Base-by-base conservation (phyloP, 2,797 vertebrate genomes). In the Heliangelus exortis region DNA sequence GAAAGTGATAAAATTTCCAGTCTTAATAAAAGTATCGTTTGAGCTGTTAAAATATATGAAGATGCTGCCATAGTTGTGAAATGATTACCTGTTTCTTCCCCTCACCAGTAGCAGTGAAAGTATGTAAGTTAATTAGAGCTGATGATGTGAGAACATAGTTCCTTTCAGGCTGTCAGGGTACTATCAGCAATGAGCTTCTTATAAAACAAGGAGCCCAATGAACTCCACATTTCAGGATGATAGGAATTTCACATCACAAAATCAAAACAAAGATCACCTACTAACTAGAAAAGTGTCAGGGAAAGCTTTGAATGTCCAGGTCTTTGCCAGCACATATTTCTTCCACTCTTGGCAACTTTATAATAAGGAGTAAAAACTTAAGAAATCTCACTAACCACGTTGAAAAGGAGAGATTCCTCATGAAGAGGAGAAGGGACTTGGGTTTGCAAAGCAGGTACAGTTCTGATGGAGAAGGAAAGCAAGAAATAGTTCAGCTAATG, bases 11-110 rank as follows among this genome's bases (percentile, higher is more conserved):
- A 89, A 95, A 95, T 93, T 92, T 96, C 96, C 88, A 97, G 47
- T 87, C 94, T 93, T 97, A 97, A 96, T 97, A 96, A 94, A 59
- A 93, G 95, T 97, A 95, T 95, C 48, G 89, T 95, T 95, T 93
- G 57, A 65, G 53, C 80, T 95, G 74, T 95, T 97, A 91, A 97
- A 97, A 96, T 91, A 96, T 68, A 94, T 71, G 81, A 87, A 97
- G 76, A 94, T 89, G 68, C 47, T 92, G 53, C 21, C 36, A 80
- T 48, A 72, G 9, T 91, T 95, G 84, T 91, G 76, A 95, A 92
- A 83, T 80, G 1, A 58, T 90, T 95, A n/a, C 95, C 71, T 96
- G 92, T 93, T 93, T 92, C 87, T 96, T 51, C 87, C 84, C 78
- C 83, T 95, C 76, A 84, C 36, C 83, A 89, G 9, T 65, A 91